Evolutionary conservation across 2,797 vertebrate genomes (phyloP).

Genomic region (Dermochelys coriacea): DNA sequence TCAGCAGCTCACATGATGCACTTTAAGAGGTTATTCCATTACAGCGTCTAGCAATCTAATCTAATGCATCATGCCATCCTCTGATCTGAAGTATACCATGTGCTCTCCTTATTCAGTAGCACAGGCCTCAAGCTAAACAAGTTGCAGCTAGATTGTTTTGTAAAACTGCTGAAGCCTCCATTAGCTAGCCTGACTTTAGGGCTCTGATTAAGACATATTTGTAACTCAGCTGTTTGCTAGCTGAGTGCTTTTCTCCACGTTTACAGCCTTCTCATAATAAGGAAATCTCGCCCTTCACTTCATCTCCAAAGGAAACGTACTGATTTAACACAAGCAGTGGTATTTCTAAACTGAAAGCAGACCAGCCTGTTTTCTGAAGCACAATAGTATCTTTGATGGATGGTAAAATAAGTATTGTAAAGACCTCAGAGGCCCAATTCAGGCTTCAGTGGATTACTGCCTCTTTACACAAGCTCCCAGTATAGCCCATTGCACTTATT

Average conservation of each 20-base stretch:
- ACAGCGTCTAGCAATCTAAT: not conserved
- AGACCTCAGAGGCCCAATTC: not conserved
- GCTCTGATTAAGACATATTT: not conserved
- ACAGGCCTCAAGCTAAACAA: not conserved
- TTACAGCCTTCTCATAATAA: not conserved
- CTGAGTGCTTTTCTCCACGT: not conserved
- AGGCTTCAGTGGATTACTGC: not conserved
- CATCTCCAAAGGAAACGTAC: not conserved
- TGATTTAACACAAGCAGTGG: not conserved
- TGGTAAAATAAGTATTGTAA: not conserved
- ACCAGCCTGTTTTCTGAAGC: not conserved
- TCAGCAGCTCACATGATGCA: not conserved
- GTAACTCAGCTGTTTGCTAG: not conserved
- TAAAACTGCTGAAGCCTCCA: not conserved
- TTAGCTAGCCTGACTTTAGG: not conserved
- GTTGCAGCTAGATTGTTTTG: not conserved
- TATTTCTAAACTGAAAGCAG: not conserved
- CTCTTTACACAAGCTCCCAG: not conserved
- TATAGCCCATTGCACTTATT: not conserved
- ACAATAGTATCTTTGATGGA: not conserved
- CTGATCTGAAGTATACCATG: not conserved
- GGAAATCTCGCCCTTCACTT: not conserved
- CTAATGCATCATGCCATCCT: not conserved
- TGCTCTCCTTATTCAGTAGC: not conserved
- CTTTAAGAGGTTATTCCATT: not conserved